These are phyloP conservation scores for Smutsia temminckii DNA, from an alignment of 2,797 vertebrate genomes.

Conservation along the genomic window DNA sequence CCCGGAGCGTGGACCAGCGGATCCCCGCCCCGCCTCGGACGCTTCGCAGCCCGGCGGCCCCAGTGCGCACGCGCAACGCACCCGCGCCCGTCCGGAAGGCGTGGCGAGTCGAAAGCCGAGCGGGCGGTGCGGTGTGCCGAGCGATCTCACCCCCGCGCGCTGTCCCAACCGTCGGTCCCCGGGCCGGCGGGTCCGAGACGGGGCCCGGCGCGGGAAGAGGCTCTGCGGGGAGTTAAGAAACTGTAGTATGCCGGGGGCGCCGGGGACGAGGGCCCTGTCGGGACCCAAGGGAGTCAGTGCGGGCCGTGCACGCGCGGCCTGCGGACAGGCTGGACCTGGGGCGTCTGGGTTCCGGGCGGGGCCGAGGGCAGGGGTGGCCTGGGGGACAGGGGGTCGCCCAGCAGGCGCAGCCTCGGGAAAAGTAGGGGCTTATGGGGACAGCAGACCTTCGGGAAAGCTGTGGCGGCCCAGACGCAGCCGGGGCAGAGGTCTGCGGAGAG, in stretches of 20 bases:
- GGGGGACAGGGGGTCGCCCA: accelerated
- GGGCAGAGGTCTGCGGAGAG: background rate
- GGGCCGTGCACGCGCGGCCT: background rate
- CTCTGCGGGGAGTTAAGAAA: background rate
- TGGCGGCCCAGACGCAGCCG: accelerated
- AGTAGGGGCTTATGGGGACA: accelerated
- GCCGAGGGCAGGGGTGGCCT: slow-evolving; percentile 27
- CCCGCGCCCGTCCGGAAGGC: background rate
- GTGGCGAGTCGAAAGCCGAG: background rate
- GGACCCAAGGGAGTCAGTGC: background rate
- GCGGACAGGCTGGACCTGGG: background rate
- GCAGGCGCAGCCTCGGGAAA: accelerated
- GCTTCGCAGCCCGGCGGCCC: no score
- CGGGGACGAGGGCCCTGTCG: background rate
- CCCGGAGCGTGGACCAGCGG: no score
- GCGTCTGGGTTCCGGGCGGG: background rate
- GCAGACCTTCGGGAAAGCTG: background rate
- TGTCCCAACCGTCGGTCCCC: background rate
- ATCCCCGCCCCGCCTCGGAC: no score
- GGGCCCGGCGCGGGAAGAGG: background rate
- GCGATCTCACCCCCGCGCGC: background rate
- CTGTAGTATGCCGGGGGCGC: background rate
- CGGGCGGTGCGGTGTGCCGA: background rate
- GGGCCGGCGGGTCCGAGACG: background rate
- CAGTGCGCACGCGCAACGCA: background rate